These are phyloP conservation scores for Pollachius pollachius DNA, from an alignment of 2,113 vertebrate species.

Conservation along the genomic window DNA sequence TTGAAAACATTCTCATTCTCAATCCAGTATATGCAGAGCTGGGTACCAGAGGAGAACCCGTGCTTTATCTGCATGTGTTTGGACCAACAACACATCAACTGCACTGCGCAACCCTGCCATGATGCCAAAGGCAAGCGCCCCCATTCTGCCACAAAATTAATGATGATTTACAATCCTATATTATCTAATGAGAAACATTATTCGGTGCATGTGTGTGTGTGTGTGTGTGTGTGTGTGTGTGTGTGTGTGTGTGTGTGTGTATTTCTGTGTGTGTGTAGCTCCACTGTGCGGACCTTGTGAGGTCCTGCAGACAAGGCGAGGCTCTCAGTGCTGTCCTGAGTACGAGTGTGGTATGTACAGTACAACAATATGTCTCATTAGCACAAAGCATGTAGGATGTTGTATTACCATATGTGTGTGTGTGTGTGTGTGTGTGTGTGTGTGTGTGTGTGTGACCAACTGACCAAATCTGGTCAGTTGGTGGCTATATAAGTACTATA, in stretches of 20 bases:
- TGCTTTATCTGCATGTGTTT: slow-evolving; percentile 90
- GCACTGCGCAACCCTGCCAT: slow-evolving; percentile 80
- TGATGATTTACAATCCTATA: neutral
- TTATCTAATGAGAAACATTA: neutral
- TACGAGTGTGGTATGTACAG: slow-evolving; percentile 85
- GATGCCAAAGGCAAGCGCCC: slow-evolving; percentile 64
- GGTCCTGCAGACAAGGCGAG: slow-evolving; percentile 74
- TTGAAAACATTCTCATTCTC: slow-evolving; percentile 29
- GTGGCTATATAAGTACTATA: neutral
- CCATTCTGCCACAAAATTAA: neutral
- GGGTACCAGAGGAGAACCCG: slow-evolving; percentile 82
- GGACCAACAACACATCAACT: slow-evolving; percentile 81
- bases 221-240: neutral
- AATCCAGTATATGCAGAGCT: slow-evolving; percentile 83
- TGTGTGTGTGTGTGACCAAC: too few species aligned
- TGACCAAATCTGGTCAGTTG: too few species aligned
- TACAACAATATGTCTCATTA: too few species aligned
- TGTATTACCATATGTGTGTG: too few species aligned
- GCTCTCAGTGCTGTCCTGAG: slow-evolving; percentile 82
- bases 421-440: too few species aligned
- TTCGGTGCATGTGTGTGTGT: neutral
- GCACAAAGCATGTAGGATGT: neutral
- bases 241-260: neutral
- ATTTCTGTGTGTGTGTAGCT: slow-evolving; percentile 67
- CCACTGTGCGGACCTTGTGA: slow-evolving; percentile 84